Evolutionary conservation across 2,888 invertebrate species (phyloP).

Genomic region (Gasteruption jaculator): DNA sequence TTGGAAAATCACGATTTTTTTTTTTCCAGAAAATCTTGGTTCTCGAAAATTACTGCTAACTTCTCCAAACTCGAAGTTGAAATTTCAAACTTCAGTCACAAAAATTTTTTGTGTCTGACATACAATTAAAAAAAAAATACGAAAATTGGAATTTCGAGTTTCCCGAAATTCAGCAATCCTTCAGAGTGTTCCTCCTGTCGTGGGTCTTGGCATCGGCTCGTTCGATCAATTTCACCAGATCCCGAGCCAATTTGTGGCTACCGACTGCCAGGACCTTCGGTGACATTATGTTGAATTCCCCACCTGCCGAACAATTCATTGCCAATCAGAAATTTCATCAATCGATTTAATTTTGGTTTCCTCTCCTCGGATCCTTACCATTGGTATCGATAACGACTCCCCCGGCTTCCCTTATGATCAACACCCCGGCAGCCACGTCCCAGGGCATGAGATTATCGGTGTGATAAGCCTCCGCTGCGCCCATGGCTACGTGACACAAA

Average conservation of each 20-base stretch:
- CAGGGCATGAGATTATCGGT: slow-evolving; percentile 75
- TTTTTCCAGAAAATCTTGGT: slow-evolving; percentile 5
- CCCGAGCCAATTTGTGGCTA: slow-evolving; percentile 53
- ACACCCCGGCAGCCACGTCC: slow-evolving; percentile 74
- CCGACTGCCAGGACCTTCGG: slow-evolving; percentile 57
- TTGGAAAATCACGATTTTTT: too few species aligned
- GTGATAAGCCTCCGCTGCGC: slow-evolving; percentile 66
- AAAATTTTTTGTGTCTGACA: too few species aligned
- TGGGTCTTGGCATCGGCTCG: slow-evolving; percentile 50
- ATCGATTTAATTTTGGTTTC: slow-evolving; percentile 1
- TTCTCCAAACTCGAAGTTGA: slow-evolving; percentile 3
- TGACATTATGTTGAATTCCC: slow-evolving; percentile 58
- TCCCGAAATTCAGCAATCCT: not conserved
- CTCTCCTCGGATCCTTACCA: too few species aligned
- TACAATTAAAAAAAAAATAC: too few species aligned
- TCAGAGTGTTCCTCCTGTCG: slow-evolving; percentile 22
- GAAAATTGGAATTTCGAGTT: too few species aligned
- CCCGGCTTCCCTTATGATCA: slow-evolving; percentile 74
- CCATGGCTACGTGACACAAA: slow-evolving; percentile 69
- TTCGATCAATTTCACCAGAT: slow-evolving; percentile 53
- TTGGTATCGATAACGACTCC: slow-evolving; percentile 66
- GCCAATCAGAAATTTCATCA: slow-evolving; percentile 2
- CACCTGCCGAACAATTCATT: slow-evolving; percentile 36
- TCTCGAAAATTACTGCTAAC: slow-evolving; percentile 13
- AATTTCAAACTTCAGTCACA: too few species aligned